These are phyloP conservation scores for Muntiacus muntjak DNA, from an alignment of 2,113 vertebrate species.

Conservation along the genomic window DNA sequence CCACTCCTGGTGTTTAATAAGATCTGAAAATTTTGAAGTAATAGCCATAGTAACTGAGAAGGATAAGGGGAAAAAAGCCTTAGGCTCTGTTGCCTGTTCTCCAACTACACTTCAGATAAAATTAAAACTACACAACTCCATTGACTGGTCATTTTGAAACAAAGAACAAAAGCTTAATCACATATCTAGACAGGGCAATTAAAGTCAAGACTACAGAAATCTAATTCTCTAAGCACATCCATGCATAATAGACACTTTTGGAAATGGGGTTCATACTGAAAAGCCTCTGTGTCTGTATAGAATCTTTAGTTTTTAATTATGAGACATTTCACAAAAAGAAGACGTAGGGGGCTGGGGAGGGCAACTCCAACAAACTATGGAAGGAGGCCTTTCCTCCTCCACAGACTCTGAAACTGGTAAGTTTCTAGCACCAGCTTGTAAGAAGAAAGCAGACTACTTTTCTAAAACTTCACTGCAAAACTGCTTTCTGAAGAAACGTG, in stretches of 20 bases:
- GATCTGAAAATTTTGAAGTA: constrained; percentile 32
- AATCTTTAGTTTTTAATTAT: constrained; percentile 67
- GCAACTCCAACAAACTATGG: background rate
- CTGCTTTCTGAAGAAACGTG: background rate
- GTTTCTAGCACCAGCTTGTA: background rate
- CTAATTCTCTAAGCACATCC: constrained; percentile 68
- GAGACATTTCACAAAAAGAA: constrained; percentile 59
- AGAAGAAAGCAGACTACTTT: background rate
- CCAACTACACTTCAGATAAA: constrained; percentile 62
- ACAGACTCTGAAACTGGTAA: background rate
- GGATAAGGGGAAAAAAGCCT: background rate
- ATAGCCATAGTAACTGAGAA: background rate
- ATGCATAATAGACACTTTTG: constrained; percentile 65
- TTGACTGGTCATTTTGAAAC: constrained; percentile 67
- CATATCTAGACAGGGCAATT: constrained; percentile 73
- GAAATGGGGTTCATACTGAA: constrained; percentile 53
- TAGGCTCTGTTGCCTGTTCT: constrained; percentile 3
- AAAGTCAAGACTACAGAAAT: constrained; percentile 73
- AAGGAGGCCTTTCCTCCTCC: background rate
- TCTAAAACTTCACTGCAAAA: background rate
- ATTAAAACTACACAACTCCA: constrained; percentile 60
- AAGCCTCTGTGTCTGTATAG: constrained; percentile 69
- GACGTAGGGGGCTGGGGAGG: background rate
- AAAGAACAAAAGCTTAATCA: constrained; percentile 74
- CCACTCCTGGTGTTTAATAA: background rate